Conservation (phyloP, 2,113 vertebrate genomes). For the Dromaius novaehollandiae region DNA sequence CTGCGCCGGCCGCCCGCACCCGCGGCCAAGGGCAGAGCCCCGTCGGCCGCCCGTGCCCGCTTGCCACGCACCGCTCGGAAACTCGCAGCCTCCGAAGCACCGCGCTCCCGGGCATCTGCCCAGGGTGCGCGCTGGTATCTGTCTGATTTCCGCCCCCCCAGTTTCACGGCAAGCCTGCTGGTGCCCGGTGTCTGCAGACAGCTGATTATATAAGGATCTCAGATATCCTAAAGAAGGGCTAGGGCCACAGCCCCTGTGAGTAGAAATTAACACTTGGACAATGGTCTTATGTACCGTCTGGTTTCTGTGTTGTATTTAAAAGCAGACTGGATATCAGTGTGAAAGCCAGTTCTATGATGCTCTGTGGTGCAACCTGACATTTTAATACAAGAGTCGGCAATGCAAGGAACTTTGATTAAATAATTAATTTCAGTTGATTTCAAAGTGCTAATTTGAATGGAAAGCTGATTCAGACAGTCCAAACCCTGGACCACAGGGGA, state of each 20-base stretch:
- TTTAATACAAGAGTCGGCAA: background rate
- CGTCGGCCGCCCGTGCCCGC: background rate
- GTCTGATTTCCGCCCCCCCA: background rate
- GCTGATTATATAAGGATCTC: background rate
- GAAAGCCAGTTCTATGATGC: background rate
- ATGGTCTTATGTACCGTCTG: background rate
- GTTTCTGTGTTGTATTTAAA: background rate
- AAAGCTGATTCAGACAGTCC: background rate
- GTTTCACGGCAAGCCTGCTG: background rate
- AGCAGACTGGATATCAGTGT: background rate
- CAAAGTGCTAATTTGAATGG: background rate
- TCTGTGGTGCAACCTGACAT: background rate
- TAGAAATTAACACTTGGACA: background rate
- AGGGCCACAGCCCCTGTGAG: background rate
- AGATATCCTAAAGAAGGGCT: background rate
- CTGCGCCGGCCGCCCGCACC: background rate
- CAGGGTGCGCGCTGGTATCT: accelerated
- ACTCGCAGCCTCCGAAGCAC: background rate
- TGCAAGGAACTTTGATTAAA: background rate
- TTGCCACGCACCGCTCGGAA: background rate
- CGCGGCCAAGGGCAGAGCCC: background rate
- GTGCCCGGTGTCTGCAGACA: background rate
- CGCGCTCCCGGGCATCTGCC: background rate
- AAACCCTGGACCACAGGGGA: background rate
- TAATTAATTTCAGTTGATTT: slow-evolving; percentile 17